phyloP scores from a whole-genome alignment of 2,113 vertebrate genomes.

The Nansenia antarctica region DNA sequence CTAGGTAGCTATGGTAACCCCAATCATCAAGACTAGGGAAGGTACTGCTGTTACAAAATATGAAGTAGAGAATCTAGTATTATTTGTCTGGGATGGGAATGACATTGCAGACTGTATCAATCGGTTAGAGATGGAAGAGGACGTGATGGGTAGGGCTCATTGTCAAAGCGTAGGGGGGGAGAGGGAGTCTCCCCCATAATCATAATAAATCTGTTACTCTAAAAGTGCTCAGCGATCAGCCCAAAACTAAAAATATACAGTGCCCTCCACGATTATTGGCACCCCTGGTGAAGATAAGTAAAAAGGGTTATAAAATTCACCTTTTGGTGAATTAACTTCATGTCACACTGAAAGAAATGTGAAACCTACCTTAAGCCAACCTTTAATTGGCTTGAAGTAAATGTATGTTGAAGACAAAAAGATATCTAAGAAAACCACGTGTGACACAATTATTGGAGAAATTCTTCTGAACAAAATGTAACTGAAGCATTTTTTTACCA shows the following conservation, averaged over 20 bases:
- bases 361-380: too few species aligned
- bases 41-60: conserved; percentile 20
- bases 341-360: too few species aligned
- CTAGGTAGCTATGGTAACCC: conserved; percentile 18
- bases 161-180: conserved; percentile 28
- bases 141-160: conserved; percentile 46
- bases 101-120: conserved; percentile 78
- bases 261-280: too few species aligned
- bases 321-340: too few species aligned
- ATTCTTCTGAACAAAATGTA: too few species aligned
- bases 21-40: conserved; percentile 4
- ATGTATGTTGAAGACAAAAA: too few species aligned
- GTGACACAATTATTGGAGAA: too few species aligned
- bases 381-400: too few species aligned
- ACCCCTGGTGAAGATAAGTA: too few species aligned
- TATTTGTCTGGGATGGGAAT: conserved; percentile 59
- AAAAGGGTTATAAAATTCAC: too few species aligned
- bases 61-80: conserved; percentile 25
- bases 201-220: conserved; percentile 9
- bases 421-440: too few species aligned
- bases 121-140: conserved; percentile 53
- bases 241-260: conserved; percentile 47
- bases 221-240: conserved; percentile 37
- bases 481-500: too few species aligned
- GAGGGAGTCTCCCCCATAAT: conserved; percentile 15